A percentile compares a stretch with the other conserved stretches of the same genome.
Conservation (phyloP, 2,113 vertebrate species). For the Tragelaphus strepsiceros region DNA sequence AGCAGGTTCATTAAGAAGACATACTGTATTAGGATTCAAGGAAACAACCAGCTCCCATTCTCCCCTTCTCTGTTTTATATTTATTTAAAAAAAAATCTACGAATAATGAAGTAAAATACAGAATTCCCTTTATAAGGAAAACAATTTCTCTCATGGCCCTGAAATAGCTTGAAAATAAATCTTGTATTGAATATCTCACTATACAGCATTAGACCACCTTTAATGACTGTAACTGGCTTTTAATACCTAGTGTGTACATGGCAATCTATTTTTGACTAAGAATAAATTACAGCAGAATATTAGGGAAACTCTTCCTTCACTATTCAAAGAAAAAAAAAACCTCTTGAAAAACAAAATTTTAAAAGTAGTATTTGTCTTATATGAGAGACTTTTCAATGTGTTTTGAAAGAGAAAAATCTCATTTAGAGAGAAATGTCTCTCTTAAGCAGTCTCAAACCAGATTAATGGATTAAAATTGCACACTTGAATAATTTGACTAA, state of each 20-base stretch:
- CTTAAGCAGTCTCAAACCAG: not conserved
- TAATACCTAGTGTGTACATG: constrained; percentile 3
- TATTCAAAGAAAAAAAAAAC: not conserved
- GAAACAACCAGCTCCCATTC: constrained; percentile 62
- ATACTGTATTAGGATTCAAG: constrained; percentile 73
- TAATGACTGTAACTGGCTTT: constrained; percentile 59
- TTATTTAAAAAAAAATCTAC: constrained; percentile 2
- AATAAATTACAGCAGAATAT: constrained; percentile 44
- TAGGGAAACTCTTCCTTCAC: not conserved
- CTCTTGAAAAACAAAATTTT: not conserved
- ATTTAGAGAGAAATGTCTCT: not conserved
- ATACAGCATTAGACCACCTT: constrained; percentile 38
- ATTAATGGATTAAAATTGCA: constrained; percentile 53
- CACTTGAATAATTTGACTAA: constrained; percentile 31
- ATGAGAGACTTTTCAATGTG: not conserved
- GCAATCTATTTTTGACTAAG: constrained; percentile 47
- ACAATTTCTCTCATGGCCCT: constrained; percentile 30
- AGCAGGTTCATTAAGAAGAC: constrained; percentile 83
- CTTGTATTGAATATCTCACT: constrained; percentile 35
- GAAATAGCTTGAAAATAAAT: constrained; percentile 56
- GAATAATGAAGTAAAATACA: constrained; percentile 69
- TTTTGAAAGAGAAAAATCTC: constrained; percentile 28
- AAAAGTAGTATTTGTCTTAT: constrained; percentile 14
- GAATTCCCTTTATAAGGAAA: constrained; percentile 53
- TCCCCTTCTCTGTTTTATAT: constrained; percentile 58